A percentile compares a stretch with the other conserved stretches of the same genome.
Evolutionary conservation across 64 coral and sea anemone genomes (phyloP).

Genomic region (Dendrophyllia cribrosa): DNA sequence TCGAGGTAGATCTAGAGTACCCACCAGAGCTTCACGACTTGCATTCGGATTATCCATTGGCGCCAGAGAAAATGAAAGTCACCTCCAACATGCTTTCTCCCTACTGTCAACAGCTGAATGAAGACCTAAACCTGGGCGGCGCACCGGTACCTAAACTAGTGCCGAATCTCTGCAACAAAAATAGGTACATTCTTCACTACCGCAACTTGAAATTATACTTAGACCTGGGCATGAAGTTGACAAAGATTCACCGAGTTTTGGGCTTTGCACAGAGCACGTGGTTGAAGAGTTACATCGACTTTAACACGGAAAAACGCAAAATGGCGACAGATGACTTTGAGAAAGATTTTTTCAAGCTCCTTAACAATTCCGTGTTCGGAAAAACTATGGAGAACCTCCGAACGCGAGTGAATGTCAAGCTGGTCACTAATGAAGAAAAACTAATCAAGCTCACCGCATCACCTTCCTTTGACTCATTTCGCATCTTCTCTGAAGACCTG

Average conservation of each 20-base stretch:
- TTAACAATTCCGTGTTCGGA: slow-evolving; percentile 25
- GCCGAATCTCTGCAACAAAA: slow-evolving; percentile 22
- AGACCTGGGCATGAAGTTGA: not conserved
- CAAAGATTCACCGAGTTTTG: slow-evolving; percentile 14
- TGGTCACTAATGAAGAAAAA: not conserved
- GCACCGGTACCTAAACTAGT: slow-evolving; percentile 8
- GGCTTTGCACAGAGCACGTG: not conserved
- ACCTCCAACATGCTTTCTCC: slow-evolving; percentile 24
- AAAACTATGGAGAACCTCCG: slow-evolving; percentile 41
- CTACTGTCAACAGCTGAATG: slow-evolving; percentile 21
- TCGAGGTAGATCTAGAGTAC: slow-evolving; percentile 40
- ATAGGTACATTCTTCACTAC: slow-evolving; percentile 9
- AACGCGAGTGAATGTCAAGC: slow-evolving; percentile 14
- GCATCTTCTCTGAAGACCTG: not conserved
- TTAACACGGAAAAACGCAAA: slow-evolving; percentile 29
- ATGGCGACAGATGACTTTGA: slow-evolving; percentile 18
- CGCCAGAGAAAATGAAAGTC: slow-evolving; percentile 49
- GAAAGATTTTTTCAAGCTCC: slow-evolving; percentile 24
- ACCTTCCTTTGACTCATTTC: not conserved
- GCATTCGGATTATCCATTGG: slow-evolving; percentile 35
- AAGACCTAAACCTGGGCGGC: not conserved
- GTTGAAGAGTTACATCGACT: not conserved
- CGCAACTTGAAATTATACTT: not conserved
- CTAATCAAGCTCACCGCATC: not conserved
- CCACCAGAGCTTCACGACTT: slow-evolving; percentile 20